Percentiles rank a stretch among this genome's conserved stretches.
Evolutionary conservation across 2,113 vertebrate species (phyloP).

Genomic region (Indri indri): DNA sequence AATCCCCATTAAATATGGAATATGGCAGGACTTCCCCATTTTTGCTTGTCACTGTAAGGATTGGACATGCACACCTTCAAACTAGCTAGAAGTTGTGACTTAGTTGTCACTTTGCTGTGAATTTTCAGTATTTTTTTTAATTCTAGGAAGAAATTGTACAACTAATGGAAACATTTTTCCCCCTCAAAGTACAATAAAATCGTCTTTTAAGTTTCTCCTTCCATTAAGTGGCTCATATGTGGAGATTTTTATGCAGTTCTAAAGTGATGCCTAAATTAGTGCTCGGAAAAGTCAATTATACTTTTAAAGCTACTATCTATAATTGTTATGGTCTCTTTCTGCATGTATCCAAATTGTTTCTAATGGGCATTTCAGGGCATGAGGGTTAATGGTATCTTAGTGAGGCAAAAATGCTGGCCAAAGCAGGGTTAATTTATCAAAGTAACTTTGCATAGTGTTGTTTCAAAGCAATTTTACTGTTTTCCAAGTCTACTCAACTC

Average conservation of each 20-base stretch:
- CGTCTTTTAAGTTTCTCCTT: slow-evolving; percentile 77
- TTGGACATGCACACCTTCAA: background rate
- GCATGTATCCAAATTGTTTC: slow-evolving; percentile 78
- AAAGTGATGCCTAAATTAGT: slow-evolving; percentile 80
- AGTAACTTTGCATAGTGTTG: slow-evolving; percentile 75
- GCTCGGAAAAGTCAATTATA: slow-evolving; percentile 83
- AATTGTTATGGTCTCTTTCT: slow-evolving; percentile 82
- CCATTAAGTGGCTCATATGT: slow-evolving; percentile 81
- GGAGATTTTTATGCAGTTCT: slow-evolving; percentile 75
- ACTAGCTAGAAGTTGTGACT: slow-evolving; percentile 22
- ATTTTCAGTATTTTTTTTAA: slow-evolving; percentile 57
- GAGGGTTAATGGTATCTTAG: slow-evolving; percentile 81
- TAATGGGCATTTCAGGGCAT: slow-evolving; percentile 82
- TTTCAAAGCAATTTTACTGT: slow-evolving; percentile 52
- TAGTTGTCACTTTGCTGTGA: slow-evolving; percentile 30
- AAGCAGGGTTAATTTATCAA: slow-evolving; percentile 83
- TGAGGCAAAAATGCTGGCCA: slow-evolving; percentile 77
- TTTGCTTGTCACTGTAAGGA: slow-evolving; percentile 2
- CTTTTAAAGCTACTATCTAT: slow-evolving; percentile 81
- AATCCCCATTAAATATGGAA: background rate
- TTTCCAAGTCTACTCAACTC: slow-evolving; percentile 48
- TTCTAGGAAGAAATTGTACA: slow-evolving; percentile 73
- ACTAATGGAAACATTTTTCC: slow-evolving; percentile 75
- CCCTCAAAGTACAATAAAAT: slow-evolving; percentile 76
- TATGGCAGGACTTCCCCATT: background rate